Base-by-base conservation (phyloP, 2,113 vertebrate genomes). In the Phalacrocorax carbo region DNA sequence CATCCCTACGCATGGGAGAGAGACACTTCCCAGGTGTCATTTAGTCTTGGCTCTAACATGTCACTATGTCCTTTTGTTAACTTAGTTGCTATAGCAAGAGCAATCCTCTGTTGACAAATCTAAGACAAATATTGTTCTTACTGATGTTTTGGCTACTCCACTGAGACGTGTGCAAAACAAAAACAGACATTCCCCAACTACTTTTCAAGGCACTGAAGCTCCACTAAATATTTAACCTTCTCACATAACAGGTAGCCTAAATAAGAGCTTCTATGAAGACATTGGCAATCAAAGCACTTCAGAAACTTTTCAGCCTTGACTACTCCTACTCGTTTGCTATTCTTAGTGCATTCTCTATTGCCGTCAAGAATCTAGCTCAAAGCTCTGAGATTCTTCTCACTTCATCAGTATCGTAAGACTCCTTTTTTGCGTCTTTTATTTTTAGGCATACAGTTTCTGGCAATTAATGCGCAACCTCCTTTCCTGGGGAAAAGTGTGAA, bases 291-390 rank as follows among this genome's bases (percentile, higher is more conserved):
- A 92, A 92, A 98, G 90, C 82, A 90, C 94, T 97, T 97, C 49
- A 97, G 93, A 97, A 98, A 94, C 83, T 97, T 97, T 96, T 97
- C 92, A 95, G 73, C 96, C 96, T 96, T 94, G 88, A 80, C 87
- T 88, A 93, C 97, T 97, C 98, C 97, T 97, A 98, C 97, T 68
- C 95, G 4, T 86, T 97, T 57, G 80, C 97, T 98, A 97, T 98
- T 98, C 97, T 97, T 91, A 82, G 94, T 76, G 60, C 82, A 13
- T 58, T 94, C 94, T 86, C 69, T 89, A 62, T 97, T 95, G 94
- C 94, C 82, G 80, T 97, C 93, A 97, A 94, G 96, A 93, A 80
- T 87, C 80, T 91, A 96, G 93, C 96, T 97, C 88, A 84, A 76
- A 95, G 83, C 95, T 92, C 96, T 96, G 92, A 94, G 86, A 95